Percentiles rank a stretch among this genome's conserved stretches.
These are phyloP conservation scores for Cervus canadensis DNA, from an alignment of 2,113 vertebrate genomes.

Conservation along the genomic window DNA sequence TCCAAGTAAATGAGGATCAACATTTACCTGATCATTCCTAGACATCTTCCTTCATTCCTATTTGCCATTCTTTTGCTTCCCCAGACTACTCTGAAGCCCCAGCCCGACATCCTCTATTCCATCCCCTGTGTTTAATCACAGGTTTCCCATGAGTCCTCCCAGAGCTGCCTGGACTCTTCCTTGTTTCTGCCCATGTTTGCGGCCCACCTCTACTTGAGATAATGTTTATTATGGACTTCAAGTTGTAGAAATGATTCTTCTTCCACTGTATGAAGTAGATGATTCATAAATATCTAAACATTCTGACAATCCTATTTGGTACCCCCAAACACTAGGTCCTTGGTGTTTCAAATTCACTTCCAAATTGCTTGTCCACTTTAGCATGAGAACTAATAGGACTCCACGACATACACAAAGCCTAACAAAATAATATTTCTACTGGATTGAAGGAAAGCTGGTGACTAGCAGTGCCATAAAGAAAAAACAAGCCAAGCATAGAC, in stretches of 20 bases:
- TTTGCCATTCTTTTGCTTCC: neutral
- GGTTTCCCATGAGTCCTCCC: neutral
- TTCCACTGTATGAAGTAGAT: neutral
- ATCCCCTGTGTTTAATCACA: neutral
- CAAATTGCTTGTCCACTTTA: neutral
- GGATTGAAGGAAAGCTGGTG: neutral
- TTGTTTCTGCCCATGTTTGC: neutral
- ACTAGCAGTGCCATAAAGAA: neutral
- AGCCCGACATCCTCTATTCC: neutral
- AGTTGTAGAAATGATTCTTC: neutral
- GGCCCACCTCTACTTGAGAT: neutral
- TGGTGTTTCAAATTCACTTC: neutral
- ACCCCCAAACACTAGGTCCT: neutral
- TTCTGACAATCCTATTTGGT: neutral
- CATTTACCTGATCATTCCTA: neutral
- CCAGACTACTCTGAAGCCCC: neutral
- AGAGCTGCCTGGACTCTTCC: neutral
- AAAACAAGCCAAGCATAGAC: neutral
- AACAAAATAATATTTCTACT: neutral
- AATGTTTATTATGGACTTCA: neutral
- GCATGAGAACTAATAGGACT: neutral
- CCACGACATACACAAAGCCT: neutral
- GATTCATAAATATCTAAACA: neutral
- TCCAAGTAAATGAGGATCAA: neutral
- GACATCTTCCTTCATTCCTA: neutral